These are phyloP conservation scores for Siniperca scherzeri DNA, from an alignment of 2,797 vertebrate species.

Conservation along the genomic window DNA sequence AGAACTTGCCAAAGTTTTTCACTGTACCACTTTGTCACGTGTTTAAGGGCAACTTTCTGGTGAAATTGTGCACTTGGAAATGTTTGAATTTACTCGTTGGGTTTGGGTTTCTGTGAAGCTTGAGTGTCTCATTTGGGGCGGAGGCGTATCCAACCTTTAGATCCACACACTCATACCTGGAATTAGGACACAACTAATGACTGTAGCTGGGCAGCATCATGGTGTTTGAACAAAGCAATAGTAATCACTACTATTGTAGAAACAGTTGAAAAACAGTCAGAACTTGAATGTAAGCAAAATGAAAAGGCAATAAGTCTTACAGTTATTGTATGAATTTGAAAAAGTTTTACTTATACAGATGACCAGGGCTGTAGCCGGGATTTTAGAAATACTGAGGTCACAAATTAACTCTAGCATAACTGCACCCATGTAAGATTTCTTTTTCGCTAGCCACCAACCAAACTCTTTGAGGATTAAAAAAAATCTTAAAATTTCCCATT, in stretches of 20 bases:
- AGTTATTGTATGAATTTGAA: neutral
- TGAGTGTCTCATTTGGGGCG: conserved; percentile 8
- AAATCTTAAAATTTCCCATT: neutral
- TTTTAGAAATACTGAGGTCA: neutral
- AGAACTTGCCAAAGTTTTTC: neutral
- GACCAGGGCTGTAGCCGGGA: neutral
- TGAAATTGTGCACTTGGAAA: neutral
- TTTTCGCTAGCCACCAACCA: neutral
- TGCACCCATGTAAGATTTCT: neutral
- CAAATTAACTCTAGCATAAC: neutral
- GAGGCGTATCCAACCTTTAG: conserved; percentile 38
- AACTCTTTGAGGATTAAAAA: neutral
- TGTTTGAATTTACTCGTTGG: neutral
- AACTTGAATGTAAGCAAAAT: neutral
- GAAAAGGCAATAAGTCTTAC: neutral
- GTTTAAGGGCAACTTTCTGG: neutral
- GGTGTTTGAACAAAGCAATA: neutral
- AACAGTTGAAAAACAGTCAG: neutral
- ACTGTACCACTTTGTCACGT: neutral
- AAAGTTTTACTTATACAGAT: neutral
- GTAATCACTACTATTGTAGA: neutral
- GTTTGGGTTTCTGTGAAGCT: conserved; percentile 28
- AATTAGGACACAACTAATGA: neutral
- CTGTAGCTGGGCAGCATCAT: conserved; percentile 4
- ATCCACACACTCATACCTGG: conserved; percentile 28